Base-by-base conservation (phyloP, 2,797 vertebrate genomes). In the Phylloscopus collybita region DNA sequence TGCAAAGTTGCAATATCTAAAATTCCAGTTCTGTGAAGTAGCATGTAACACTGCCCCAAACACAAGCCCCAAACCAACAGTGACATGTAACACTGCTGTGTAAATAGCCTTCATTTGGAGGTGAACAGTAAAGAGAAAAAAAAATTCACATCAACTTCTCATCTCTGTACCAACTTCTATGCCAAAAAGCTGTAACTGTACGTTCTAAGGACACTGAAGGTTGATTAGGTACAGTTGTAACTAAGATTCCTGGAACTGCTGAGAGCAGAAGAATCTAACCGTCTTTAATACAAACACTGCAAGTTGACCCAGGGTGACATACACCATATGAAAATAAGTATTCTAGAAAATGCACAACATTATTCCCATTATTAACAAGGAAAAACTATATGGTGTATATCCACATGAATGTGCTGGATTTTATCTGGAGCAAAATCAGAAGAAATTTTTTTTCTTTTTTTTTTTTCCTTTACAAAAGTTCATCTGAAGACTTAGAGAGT, bases 231-330 rank as follows among this genome's bases (percentile, higher is more conserved):
- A 27, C 36, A 59, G 45, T 86, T 89, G 12, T 22, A 93, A 60
- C 13, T n/a, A 80, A 38, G 25, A 57, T 59, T 84, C 12, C 34
- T 59, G 36, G 22, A 90, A 88, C 15, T 29, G 51, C 42, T 90
- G 36, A 90, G n/a, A 64, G 25, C 10, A 60, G 74, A 86, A 50
- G 32, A 71, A 50, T 45, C 54, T 16, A 80, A 86, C 8, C 84
- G 49, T 25, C 47, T 81, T 74, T 65, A 47, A 13, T 16, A 57
- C 16, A 34, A 10, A 30, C 12, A 20, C 50, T 84, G 25, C 16
- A 69, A 69, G 19, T 2, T 74, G 70, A 50, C 30, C 25, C n/a
- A 69, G 15, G 6, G 4, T 3, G 2, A 70, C 0, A 0, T 26
- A 66, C 8, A 61, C 4, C 22, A 75, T 62, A 64, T 11, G 15